Percentiles rank a stretch among this genome's conserved stretches.
These are phyloP conservation scores for Pinctada fucata DNA, from an alignment of 2,888 invertebrate species.

Conservation along the genomic window DNA sequence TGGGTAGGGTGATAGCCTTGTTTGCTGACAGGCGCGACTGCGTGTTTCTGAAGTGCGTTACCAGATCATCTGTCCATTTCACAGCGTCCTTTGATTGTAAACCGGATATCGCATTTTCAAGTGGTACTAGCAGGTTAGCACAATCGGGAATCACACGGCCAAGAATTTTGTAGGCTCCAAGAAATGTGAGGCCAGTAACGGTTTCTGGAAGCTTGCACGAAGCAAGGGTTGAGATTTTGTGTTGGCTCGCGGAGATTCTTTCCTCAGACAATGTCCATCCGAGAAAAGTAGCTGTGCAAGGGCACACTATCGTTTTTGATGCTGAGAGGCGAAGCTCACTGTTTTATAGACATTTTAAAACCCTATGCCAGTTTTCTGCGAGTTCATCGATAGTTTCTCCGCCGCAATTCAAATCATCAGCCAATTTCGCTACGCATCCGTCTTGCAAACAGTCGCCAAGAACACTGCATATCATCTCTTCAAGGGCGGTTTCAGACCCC, in stretches of 20 bases:
- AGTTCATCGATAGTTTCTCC: slow-evolving; percentile 45
- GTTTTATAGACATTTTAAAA: slow-evolving; percentile 34
- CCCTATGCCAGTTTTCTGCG: slow-evolving; percentile 32
- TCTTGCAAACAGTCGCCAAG: slow-evolving; percentile 43
- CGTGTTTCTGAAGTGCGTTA: not conserved
- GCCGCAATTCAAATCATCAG: slow-evolving; percentile 54
- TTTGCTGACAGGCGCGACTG: not conserved
- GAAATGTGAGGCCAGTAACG: slow-evolving; percentile 5
- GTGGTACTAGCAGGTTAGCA: not conserved
- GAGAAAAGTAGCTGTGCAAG: slow-evolving; percentile 35
- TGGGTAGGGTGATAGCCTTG: not conserved
- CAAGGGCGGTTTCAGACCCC: too few relatives aligned
- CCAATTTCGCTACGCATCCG: slow-evolving; percentile 48
- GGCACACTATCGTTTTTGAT: slow-evolving; percentile 43
- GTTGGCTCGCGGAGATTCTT: slow-evolving; percentile 31
- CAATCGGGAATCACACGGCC: slow-evolving; percentile 15
- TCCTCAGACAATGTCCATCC: slow-evolving; percentile 51
- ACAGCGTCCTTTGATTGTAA: slow-evolving; percentile 20
- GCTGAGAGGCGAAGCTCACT: slow-evolving; percentile 39
- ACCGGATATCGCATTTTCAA: not conserved
- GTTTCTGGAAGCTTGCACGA: slow-evolving; percentile 7
- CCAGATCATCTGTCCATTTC: slow-evolving; percentile 15
- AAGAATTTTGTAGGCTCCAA: not conserved
- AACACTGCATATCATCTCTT: slow-evolving; percentile 32
- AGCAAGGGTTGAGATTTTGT: slow-evolving; percentile 22